A percentile compares a stretch with the other conserved stretches of the same genome.
phyloP scores from a whole-genome alignment of 2,113 vertebrate species.

The Pimephales promelas region DNA sequence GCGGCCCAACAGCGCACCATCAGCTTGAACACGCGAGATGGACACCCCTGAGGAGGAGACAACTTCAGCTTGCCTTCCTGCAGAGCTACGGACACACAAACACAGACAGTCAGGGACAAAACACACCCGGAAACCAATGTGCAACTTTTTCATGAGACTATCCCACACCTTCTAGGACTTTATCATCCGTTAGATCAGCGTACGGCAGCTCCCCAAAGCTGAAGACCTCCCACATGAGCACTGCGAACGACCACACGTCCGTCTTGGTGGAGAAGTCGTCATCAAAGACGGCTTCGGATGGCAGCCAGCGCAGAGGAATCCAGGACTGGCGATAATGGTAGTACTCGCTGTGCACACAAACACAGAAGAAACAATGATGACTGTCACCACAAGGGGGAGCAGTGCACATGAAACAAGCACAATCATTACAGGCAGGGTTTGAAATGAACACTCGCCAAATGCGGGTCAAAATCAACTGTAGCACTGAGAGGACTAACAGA shows the following conservation, averaged over 20 bases:
- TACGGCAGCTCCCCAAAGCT: conserved; percentile 83
- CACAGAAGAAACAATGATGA: background rate
- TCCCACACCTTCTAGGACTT: conserved; percentile 81
- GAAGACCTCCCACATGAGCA: conserved; percentile 90
- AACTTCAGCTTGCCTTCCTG: conserved; percentile 80
- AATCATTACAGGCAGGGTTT: background rate
- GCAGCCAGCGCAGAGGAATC: conserved; percentile 88
- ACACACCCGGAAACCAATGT: background rate
- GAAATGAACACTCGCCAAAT: no score
- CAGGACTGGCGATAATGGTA: conserved; percentile 86
- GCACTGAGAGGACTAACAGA: no score
- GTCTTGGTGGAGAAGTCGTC: conserved; percentile 88
- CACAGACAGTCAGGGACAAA: background rate
- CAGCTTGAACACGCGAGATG: conserved; percentile 81
- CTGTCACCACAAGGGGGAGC: background rate
- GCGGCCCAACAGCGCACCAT: conserved; percentile 86
- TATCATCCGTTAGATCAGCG: conserved; percentile 74
- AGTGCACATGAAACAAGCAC: background rate
- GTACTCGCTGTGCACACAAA: conserved; percentile 77
- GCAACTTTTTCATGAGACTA: background rate
- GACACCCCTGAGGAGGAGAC: conserved; percentile 78
- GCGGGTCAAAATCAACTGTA: no score
- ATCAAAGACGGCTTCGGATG: conserved; percentile 83
- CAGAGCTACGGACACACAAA: conserved; percentile 69
- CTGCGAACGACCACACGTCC: conserved; percentile 86